Evolutionary conservation across 2,113 vertebrate genomes (phyloP), one percentile per base, ranked within the genome.

Genomic region (Chlorodrepanis virens): DNA sequence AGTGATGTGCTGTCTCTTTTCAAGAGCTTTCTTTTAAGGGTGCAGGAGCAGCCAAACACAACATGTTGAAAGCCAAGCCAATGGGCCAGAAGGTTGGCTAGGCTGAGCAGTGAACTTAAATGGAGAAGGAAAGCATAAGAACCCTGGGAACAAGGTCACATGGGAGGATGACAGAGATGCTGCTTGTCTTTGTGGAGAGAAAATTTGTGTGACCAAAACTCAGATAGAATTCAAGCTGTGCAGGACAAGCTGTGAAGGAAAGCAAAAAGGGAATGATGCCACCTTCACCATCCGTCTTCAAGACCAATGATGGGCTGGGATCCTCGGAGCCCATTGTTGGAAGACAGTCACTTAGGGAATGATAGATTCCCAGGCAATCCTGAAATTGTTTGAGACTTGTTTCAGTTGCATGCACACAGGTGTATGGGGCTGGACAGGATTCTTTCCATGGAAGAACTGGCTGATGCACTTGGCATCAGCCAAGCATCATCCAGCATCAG

Each of bases 261-360:
- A 79, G 17, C 2, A 61, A 60, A 60, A 94, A 54, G 74, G 84
- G 37, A 64, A 40, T 69, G 27, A 81, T 63, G 25, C 5, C 13
- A 16, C 6, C 29, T 85, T 87, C 0, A 0, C 23, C 18, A 63
- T 93, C 25, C 82, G 5, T 28, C 23, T 79, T 85, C 27, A 82
- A 56, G 21, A 35, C 5, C 0, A 3, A 2, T 33, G 31, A 13
- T 39, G 11, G 40, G 23, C 20, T 65, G 18, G 35, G 39, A 23
- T 29, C 6, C 19, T 11, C 0, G 1, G 14, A 68, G 3, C 4
- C 14, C 12, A 24, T 5, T 40, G 22, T 16, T 64, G 33, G 33
- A 87, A 78, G 23, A 42, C 10, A 3, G 1, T 59, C 42, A 27
- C 28, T 53, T 19, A 9, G 4, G 11, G 10, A 28, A 64, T 54